Percentiles rank a stretch among this genome's conserved stretches.
Conservation (phyloP, 2,888 invertebrate genomes). For the Spicauda simplicius region DNA sequence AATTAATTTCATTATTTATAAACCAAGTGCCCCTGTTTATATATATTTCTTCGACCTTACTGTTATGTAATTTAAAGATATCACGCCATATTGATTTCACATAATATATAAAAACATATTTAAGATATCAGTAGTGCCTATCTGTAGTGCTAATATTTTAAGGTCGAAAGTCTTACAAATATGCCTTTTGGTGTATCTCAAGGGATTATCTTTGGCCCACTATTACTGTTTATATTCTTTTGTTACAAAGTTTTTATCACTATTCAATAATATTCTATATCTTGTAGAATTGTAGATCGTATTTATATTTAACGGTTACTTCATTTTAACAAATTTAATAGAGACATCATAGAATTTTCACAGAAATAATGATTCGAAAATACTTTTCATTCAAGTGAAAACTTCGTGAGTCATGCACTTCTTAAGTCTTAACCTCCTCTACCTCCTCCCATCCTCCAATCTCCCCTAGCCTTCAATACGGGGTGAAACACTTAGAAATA, state of each 20-base stretch:
- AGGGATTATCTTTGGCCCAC: slow-evolving; percentile 7
- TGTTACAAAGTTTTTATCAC: neutral
- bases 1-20: slow-evolving; percentile 28
- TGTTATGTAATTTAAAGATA: slow-evolving; percentile 14
- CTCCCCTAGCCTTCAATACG: no score
- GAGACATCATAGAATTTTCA: neutral
- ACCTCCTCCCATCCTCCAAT: no score
- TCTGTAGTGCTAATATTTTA: neutral
- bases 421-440: no score
- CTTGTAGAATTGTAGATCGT: neutral
- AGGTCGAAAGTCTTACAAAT: neutral
- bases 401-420: no score
- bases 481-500: no score
- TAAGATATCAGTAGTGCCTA: neutral
- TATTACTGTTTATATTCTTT: neutral
- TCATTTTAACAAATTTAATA: neutral
- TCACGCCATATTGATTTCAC: slow-evolving; percentile 9
- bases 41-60: slow-evolving; percentile 21
- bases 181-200: neutral
- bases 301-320: neutral
- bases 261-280: neutral
- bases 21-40: slow-evolving; percentile 20
- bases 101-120: neutral
- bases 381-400: no score
- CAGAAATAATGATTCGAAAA: no score